Percentiles rank a stretch among this genome's conserved stretches.
These are phyloP conservation scores for Palythoa grandiflora DNA, from an alignment of 92 coral and sea anemone genomes.

Conservation along the genomic window DNA sequence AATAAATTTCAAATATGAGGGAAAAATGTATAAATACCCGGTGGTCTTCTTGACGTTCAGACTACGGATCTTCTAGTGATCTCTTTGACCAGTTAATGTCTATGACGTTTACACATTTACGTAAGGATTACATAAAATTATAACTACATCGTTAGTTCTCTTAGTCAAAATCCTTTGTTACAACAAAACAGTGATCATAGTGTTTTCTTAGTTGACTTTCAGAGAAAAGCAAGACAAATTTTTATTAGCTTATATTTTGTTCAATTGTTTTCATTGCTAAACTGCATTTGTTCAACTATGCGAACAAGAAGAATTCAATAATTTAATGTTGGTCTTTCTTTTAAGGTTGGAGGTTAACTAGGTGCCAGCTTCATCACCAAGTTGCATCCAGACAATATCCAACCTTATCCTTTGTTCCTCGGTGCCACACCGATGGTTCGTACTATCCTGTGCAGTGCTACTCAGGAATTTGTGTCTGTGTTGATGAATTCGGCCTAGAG, in stretches of 20 bases:
- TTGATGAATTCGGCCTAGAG: constrained; percentile 84
- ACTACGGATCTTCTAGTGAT: background rate
- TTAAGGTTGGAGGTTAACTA: constrained; percentile 76
- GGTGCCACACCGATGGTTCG: constrained; percentile 84
- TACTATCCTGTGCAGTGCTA: constrained; percentile 93
- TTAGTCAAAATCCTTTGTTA: no score
- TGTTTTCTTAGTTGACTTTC: no score
- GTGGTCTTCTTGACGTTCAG: background rate
- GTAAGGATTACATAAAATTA: no score
- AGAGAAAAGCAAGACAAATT: no score
- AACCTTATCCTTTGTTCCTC: constrained; percentile 73
- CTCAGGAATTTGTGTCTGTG: constrained; percentile 85
- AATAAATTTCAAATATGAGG: no score
- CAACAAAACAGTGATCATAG: no score
- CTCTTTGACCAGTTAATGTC: background rate
- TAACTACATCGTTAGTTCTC: no score
- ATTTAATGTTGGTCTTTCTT: background rate
- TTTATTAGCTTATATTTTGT: background rate
- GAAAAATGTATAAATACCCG: background rate
- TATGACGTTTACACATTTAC: background rate
- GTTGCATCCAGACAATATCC: constrained; percentile 34
- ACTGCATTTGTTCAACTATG: background rate
- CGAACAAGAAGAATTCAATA: background rate
- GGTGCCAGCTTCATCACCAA: constrained; percentile 79
- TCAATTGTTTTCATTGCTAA: background rate